A percentile compares a stretch with the other conserved stretches of the same genome.
Evolutionary conservation across 2,797 vertebrate genomes (phyloP).

Genomic region (Simalia tracyae): DNA sequence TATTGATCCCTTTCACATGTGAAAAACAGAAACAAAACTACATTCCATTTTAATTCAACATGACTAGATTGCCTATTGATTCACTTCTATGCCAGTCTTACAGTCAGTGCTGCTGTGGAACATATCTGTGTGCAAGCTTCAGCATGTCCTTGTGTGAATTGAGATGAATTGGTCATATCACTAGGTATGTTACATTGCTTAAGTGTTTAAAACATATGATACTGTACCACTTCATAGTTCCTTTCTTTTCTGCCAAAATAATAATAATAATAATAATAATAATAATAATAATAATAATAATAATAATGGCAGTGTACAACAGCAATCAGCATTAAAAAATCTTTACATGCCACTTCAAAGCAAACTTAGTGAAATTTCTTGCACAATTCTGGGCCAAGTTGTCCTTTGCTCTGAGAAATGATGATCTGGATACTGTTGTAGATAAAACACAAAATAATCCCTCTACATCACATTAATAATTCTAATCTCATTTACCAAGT

Average conservation of each 20-base stretch:
- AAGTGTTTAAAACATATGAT: neutral
- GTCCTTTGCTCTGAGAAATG: neutral
- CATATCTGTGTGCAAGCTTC: slow-evolving; percentile 17
- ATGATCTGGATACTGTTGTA: neutral
- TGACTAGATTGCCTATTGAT: slow-evolving; percentile 57
- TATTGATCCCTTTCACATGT: slow-evolving; percentile 61
- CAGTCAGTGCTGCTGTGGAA: slow-evolving; percentile 32
- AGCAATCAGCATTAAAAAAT: neutral
- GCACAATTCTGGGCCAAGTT: neutral
- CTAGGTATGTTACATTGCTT: neutral
- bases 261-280: no score
- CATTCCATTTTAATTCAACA: slow-evolving; percentile 47
- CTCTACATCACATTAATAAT: neutral
- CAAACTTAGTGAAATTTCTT: neutral
- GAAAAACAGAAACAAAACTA: slow-evolving; percentile 45
- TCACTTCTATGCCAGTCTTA: slow-evolving; percentile 38
- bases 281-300: neutral
- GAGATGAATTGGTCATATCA: neutral
- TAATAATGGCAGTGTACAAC: neutral
- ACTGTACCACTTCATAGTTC: neutral
- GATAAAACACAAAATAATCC: neutral
- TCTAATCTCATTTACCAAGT: no score
- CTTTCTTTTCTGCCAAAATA: neutral
- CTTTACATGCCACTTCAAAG: neutral
- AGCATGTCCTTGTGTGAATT: neutral